Percentiles rank a stretch among this genome's conserved stretches.
Evolutionary conservation across 2,797 vertebrate genomes (phyloP).

Genomic region (Chrosomus eos): DNA sequence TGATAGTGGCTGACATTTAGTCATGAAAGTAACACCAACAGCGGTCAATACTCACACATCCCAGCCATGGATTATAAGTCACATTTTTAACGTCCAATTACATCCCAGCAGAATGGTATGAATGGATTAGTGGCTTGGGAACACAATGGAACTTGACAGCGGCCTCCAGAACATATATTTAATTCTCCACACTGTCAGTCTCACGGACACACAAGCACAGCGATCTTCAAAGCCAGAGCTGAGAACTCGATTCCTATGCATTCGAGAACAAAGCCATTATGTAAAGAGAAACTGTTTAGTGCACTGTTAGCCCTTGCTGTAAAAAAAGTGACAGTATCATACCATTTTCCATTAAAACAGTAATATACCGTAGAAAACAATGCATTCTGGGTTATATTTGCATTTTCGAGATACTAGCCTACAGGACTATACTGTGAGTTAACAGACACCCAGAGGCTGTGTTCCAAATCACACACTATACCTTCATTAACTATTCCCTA

Average conservation of each 20-base stretch:
- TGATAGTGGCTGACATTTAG: constrained; percentile 38
- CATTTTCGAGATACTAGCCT: too few relatives aligned
- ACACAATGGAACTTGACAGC: constrained; percentile 54
- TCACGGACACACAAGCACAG: constrained; percentile 29
- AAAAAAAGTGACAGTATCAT: too few relatives aligned
- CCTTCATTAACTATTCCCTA: too few relatives aligned
- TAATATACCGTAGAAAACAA: too few relatives aligned
- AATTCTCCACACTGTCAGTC: constrained; percentile 57
- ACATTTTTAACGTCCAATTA: constrained; percentile 55
- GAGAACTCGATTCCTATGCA: constrained; percentile 21
- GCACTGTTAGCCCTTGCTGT: too few relatives aligned
- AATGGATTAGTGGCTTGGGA: constrained; percentile 54
- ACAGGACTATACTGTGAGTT: too few relatives aligned
- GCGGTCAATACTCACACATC: constrained; percentile 41
- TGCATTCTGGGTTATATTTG: too few relatives aligned
- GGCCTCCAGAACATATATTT: constrained; percentile 59
- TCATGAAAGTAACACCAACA: constrained; percentile 37
- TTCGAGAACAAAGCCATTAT: constrained; percentile 46
- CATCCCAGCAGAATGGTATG: constrained; percentile 46
- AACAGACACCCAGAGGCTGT: too few relatives aligned
- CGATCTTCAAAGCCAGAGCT: constrained; percentile 19
- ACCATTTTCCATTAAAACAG: too few relatives aligned
- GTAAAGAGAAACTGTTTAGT: constrained; percentile 31
- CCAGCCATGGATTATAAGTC: constrained; percentile 40
- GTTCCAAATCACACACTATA: too few relatives aligned